A percentile compares a stretch with the other conserved stretches of the same genome.
phyloP scores from a whole-genome alignment of 2,797 vertebrate species.

The Falco cherrug region DNA sequence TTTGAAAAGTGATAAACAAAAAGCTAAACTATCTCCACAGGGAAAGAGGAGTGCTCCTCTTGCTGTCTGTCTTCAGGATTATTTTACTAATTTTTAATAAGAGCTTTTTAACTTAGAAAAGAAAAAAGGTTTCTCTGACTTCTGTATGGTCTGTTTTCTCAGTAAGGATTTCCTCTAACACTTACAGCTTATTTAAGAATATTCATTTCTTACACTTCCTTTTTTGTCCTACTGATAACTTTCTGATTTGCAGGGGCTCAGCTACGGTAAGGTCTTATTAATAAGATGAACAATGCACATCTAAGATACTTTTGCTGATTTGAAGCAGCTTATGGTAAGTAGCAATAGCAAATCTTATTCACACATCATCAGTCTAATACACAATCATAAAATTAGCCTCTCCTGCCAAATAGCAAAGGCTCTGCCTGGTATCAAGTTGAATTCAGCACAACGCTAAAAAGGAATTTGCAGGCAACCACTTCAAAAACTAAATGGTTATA shows the following conservation, averaged over 20 bases:
- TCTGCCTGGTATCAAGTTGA: neutral
- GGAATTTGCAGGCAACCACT: neutral
- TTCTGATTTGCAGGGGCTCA: neutral
- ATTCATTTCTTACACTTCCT: neutral
- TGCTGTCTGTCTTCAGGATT: neutral
- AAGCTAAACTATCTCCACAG: neutral
- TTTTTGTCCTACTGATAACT: neutral
- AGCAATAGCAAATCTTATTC: neutral
- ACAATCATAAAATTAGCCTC: neutral
- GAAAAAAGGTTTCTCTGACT: neutral
- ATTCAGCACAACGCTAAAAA: neutral
- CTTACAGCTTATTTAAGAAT: neutral
- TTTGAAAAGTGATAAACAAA: neutral
- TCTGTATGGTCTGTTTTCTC: neutral
- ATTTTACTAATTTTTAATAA: neutral
- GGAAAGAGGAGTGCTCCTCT: neutral
- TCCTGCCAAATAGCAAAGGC: neutral
- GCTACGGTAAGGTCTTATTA: neutral
- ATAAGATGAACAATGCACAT: neutral
- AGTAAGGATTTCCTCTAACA: neutral
- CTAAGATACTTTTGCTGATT: neutral
- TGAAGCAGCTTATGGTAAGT: neutral
- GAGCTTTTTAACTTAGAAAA: neutral
- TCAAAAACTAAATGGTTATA: neutral
- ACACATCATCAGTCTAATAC: neutral